These are phyloP conservation scores for Agrypnus murinus DNA, from an alignment of 2,888 invertebrate genomes.

Conservation along the genomic window DNA sequence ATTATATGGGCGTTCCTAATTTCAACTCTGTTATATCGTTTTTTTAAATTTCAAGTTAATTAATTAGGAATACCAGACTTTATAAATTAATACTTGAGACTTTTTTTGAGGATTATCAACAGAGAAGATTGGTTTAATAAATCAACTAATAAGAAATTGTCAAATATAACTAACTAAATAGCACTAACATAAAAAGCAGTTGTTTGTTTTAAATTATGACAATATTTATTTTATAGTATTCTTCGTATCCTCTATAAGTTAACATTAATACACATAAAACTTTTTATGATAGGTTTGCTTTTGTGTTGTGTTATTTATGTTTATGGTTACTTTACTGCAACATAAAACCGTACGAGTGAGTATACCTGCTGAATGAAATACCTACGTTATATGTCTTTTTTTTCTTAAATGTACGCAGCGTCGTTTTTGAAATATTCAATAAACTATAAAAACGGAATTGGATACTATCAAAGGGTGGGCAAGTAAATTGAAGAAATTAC, in stretches of 20 bases:
- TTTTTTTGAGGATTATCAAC: not conserved
- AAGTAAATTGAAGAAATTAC: too few species aligned
- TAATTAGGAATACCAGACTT: too few species aligned
- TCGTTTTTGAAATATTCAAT: not conserved
- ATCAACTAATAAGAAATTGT: too few species aligned
- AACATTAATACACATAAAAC: conserved; percentile 34
- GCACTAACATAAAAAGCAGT: too few species aligned
- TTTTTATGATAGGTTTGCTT: conserved; percentile 38
- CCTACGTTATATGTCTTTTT: not conserved
- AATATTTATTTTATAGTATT: conserved; percentile 31
- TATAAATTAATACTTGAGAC: too few species aligned
- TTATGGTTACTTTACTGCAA: conserved; percentile 36
- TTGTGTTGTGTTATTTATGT: conserved; percentile 35
- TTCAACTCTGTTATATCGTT: not conserved
- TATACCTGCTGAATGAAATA: conserved; percentile 27
- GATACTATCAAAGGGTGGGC: too few species aligned
- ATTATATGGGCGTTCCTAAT: not conserved
- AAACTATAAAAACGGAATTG: too few species aligned
- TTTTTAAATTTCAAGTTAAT: too few species aligned
- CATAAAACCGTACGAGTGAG: conserved; percentile 32
- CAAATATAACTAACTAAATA: too few species aligned
- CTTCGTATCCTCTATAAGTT: conserved; percentile 12
- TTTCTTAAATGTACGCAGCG: not conserved
- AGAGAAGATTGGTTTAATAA: not conserved
- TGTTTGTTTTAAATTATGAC: conserved; percentile 5